These are phyloP conservation scores for Tretioscincus oriximinensis DNA, from an alignment of 2,113 vertebrate genomes.

Conservation along the genomic window DNA sequence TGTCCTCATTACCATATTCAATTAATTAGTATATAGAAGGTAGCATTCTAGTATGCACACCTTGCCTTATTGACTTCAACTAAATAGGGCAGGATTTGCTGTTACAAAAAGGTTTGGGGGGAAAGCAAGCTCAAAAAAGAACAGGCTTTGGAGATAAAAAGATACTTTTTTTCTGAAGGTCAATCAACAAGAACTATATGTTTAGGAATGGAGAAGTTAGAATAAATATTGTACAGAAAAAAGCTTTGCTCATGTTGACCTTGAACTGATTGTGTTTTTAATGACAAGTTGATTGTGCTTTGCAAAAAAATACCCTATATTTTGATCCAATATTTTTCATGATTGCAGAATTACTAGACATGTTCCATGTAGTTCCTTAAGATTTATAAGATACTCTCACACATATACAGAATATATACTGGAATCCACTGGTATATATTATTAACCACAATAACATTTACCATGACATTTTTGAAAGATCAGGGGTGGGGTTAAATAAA, in stretches of 20 bases:
- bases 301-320: conserved; percentile 11
- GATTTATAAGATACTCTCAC: background rate
- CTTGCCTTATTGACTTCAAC: conserved; percentile 59
- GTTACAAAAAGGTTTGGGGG: conserved; percentile 33
- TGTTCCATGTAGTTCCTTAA: background rate
- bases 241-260: conserved; percentile 11
- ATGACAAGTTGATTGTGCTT: background rate
- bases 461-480: background rate
- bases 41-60: conserved; percentile 57
- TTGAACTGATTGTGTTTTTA: conserved; percentile 35
- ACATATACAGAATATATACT: background rate
- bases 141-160: background rate
- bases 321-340: background rate
- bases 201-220: background rate
- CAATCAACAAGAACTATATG: conserved; percentile 19
- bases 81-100: conserved; percentile 49
- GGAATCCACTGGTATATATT: conserved; percentile 14
- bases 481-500: no score
- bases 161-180: conserved; percentile 18
- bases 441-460: background rate
- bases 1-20: conserved; percentile 73
- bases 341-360: background rate
- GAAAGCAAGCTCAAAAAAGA: conserved; percentile 36
- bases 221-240: background rate
- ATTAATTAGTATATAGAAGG: conserved; percentile 67